Base-by-base conservation (phyloP, 2,113 vertebrate genomes). In the Grammomys dolichurus region DNA sequence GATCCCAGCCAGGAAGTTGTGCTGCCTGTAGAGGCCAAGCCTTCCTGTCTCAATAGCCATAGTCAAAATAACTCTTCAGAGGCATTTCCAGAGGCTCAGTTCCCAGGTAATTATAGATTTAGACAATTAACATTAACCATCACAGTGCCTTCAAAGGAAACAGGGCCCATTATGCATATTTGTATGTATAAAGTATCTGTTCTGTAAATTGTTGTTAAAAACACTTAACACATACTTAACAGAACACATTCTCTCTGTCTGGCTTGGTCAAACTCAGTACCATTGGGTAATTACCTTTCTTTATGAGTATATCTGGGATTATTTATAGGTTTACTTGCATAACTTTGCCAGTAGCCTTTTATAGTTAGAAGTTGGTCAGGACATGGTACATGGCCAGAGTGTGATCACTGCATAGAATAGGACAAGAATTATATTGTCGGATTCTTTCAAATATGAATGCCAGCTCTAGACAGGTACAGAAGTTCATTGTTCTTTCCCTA, bases 401-500 rank as follows among this genome's bases (percentile, higher is more conserved):
- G 8, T 95, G 8, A 60, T 93, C 78, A 12, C 33, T 84, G 3
- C 58, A 20, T 7, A 60, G 75, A 9, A 28, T 33, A 84, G 46
- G 60, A 84, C 93, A 81, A 84, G 5, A 87, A 63, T 91, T 26
- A 82, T 11, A 77, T 8, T 73, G 76, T 85, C 43, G 22, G 69
- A 7, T 73, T 88, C 28, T 51, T 51, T 65, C 46, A 84, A 60
- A 84, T 4, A 3, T 60, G 95, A 96, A 36, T 90, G 17, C 56
- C 51, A 1, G 84, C n/a, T 90, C 63, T 9, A 73, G 11, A 92
- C 2, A 87, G 36, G 73, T 69, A 60, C 58, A 48, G 46, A 92
- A 92, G n/a, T 65, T 87, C 36, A 92, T 87, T 70, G 54, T 78
- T 92, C 56, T 77, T n/a, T 56, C 91, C 16, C 36, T 95, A 84